Conservation (phyloP, 1,140 invertebrate genomes). For the Acromyrmex heyeri region DNA sequence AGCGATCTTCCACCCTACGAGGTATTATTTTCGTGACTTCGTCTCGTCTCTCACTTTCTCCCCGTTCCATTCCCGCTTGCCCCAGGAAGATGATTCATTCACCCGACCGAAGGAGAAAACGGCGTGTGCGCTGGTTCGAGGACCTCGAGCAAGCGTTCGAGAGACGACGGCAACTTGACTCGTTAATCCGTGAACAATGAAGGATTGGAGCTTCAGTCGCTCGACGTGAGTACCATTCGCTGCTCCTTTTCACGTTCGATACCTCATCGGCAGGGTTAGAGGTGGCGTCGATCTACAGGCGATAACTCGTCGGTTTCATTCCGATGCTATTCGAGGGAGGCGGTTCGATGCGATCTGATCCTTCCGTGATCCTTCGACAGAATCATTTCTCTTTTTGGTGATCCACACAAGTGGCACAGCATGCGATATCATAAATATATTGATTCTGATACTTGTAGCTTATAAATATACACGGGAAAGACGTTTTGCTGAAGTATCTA, state of each 20-base stretch:
- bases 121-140: conserved; percentile 57
- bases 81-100: conserved; percentile 74
- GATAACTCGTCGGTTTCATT: conserved; percentile 31
- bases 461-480: too few species aligned
- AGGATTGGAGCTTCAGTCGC: conserved; percentile 68
- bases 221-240: conserved; percentile 69
- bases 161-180: conserved; percentile 70
- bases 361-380: conserved; percentile 48
- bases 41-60: conserved; percentile 55
- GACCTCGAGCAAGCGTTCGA: conserved; percentile 58
- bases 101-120: conserved; percentile 59
- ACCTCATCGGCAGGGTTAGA: conserved; percentile 44
- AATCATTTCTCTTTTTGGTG: conserved; percentile 35
- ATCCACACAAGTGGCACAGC: not conserved
- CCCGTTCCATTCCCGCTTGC: not conserved
- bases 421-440: not conserved
- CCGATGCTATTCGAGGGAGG: conserved; percentile 15
- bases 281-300: conserved; percentile 45
- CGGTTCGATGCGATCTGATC: conserved; percentile 11
- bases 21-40: conserved; percentile 74
- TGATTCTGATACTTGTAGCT: not conserved
- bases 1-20: conserved; percentile 71
- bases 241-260: conserved; percentile 67
- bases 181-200: conserved; percentile 79
- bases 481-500: too few species aligned